Conservation (phyloP, 1,140 invertebrate species). For the Paracyclopina nana region DNA sequence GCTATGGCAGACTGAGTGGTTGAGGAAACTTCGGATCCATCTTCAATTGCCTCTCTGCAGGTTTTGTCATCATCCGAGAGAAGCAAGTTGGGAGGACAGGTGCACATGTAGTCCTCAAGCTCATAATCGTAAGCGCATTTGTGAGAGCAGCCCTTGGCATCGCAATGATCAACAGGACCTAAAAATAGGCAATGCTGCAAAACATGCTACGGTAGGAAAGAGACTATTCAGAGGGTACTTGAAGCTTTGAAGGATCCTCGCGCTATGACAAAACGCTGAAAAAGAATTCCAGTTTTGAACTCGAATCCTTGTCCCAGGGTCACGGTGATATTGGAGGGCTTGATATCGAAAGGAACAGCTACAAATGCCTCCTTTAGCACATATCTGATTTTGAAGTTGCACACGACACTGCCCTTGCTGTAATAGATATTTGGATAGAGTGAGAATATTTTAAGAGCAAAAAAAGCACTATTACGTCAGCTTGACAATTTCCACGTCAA, state of each 20-base stretch:
- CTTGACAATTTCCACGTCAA: constrained; percentile 6
- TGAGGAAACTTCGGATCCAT: not conserved
- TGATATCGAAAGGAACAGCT: constrained; percentile 14
- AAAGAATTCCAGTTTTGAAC: constrained; percentile 14
- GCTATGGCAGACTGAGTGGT: not conserved
- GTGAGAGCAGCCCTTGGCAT: constrained; percentile 15
- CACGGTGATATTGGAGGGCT: constrained; percentile 12
- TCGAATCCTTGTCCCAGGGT: constrained; percentile 7
- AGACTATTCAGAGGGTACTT: not conserved
- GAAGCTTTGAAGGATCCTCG: constrained; percentile 14
- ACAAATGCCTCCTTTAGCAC: constrained; percentile 13
- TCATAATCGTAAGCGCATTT: constrained; percentile 16
- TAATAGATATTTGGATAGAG: not conserved
- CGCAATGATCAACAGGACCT: constrained; percentile 16
- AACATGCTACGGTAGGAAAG: not conserved
- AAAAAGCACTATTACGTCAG: constrained; percentile 2
- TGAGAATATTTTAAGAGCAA: not conserved
- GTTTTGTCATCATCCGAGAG: constrained; percentile 8
- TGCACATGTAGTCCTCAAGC: constrained; percentile 14
- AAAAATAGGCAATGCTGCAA: too few relatives aligned
- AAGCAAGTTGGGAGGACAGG: constrained; percentile 6
- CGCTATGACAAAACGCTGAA: constrained; percentile 15
- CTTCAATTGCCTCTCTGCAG: constrained; percentile 4
- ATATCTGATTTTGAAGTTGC: constrained; percentile 14
- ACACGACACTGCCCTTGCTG: constrained; percentile 11